Evolutionary conservation across 2,888 invertebrate genomes (phyloP), one percentile per base, ranked within the genome.

Genomic region (Coecobrya sp.): DNA sequence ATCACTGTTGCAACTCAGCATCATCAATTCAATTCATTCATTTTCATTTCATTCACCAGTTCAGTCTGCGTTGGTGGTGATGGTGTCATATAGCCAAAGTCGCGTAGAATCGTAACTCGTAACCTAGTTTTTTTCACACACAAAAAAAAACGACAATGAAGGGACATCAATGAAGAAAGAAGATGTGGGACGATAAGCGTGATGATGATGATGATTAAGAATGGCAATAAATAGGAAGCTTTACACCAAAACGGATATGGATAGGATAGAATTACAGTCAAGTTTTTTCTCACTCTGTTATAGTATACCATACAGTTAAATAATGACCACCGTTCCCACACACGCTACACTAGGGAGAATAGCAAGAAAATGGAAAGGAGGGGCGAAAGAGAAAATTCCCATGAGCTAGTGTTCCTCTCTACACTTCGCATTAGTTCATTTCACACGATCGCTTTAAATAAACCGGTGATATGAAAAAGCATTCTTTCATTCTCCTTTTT

Each of bases 11-110:
- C 55, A 81, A 81, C 79, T 49, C 55, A 55, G 79, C 79, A 81
- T 81, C 79, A 81, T 81, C 79, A 81, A 81, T 52, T 81, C 79
- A 81, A 81, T 81, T 81, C 79, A 73, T 73, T 81, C 79, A 81
- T 81, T 73, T 73, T 52, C 79, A 81, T 81, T 81, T 55, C 76
- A 76, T 81, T 81, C 76, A 76, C 70, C 30, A 36, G 27, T 76
- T 45, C 52, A 81, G 55, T 70, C 2, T 16, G 30, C 36, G 70
- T 16, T 16, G 70, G 7, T 11, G 70, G 16, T 27, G 30, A 27
- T 70, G 70, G 36, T 36, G 70, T 70, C 70, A 30, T 36, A 73
- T 45, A 68, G 36, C 16, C 13, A 68, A 68, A 68, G 68, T 68
- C 36, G 16, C 25, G 16, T 27, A 73, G 25, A 42, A 36, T 73